phyloP scores from a whole-genome alignment of 2,888 invertebrate genomes.

The Taphrorychus bicolor region DNA sequence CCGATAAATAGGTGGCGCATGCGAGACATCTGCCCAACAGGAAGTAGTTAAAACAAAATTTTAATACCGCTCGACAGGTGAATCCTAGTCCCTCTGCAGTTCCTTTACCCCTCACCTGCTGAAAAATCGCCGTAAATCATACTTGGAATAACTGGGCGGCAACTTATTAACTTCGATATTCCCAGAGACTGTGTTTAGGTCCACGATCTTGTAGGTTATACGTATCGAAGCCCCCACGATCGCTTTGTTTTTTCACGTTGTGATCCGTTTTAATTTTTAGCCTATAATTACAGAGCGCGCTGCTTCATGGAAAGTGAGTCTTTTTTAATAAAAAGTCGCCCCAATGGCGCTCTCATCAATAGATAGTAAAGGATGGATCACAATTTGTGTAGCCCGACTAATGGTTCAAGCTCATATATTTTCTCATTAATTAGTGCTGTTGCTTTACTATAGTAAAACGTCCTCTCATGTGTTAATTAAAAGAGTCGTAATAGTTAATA shows the following conservation, averaged over 20 bases:
- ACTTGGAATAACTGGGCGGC: conserved; percentile 59
- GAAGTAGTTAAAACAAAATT: conserved; percentile 56
- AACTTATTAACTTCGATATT: conserved; percentile 56
- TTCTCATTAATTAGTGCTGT: too few species aligned
- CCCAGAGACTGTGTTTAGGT: conserved; percentile 40
- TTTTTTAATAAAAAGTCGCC: conserved; percentile 55
- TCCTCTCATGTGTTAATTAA: too few species aligned
- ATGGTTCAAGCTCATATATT: too few species aligned
- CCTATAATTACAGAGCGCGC: conserved; percentile 56
- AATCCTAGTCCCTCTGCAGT: conserved; percentile 45
- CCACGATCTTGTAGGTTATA: conserved; percentile 32
- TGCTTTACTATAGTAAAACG: too few species aligned
- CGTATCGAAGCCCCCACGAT: conserved; percentile 38
- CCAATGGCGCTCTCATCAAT: conserved; percentile 49
- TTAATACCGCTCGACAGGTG: conserved; percentile 53
- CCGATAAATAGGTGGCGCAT: conserved; percentile 36
- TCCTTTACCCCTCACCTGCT: conserved; percentile 36
- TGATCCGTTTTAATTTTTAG: conserved; percentile 54
- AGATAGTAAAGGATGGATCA: conserved; percentile 56
- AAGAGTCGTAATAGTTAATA: too few species aligned
- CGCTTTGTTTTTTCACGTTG: conserved; percentile 49
- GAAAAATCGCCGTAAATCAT: conserved; percentile 54
- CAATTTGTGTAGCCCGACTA: too few species aligned
- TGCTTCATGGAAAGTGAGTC: conserved; percentile 54
- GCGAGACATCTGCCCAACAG: conserved; percentile 53